phyloP scores from a whole-genome alignment of 2,113 vertebrate genomes.

The Dolichotis patagonum region DNA sequence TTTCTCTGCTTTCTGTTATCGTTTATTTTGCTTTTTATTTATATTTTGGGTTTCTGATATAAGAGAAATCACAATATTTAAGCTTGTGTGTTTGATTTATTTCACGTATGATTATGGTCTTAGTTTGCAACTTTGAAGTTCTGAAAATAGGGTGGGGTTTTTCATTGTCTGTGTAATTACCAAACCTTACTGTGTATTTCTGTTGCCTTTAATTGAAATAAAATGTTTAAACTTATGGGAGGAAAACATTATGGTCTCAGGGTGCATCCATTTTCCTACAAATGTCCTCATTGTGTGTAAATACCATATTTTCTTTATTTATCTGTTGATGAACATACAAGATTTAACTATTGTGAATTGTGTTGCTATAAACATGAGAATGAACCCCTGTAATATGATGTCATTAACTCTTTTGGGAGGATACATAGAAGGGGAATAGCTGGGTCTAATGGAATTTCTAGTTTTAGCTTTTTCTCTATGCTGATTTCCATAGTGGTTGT shows the following conservation, averaged over 20 bases:
- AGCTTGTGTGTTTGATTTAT: neutral
- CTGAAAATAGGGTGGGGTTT: conserved; percentile 59
- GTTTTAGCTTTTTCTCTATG: neutral
- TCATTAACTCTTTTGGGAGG: neutral
- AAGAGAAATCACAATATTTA: neutral
- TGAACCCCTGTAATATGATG: neutral
- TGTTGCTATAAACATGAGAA: neutral
- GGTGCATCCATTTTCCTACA: neutral
- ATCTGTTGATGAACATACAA: neutral
- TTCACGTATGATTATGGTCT: neutral
- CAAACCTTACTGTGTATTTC: conserved; percentile 73
- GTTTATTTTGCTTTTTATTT: neutral
- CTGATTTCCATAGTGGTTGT: neutral
- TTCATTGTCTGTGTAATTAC: conserved; percentile 74
- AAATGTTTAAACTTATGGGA: conserved; percentile 75
- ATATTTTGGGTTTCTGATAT: neutral
- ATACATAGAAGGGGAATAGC: neutral
- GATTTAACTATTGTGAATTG: neutral
- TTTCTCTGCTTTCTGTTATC: neutral
- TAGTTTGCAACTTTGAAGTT: conserved; percentile 43
- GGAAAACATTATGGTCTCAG: neutral
- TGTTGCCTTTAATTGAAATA: conserved; percentile 74
- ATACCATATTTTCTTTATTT: neutral
- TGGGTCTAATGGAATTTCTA: neutral
- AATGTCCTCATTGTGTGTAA: neutral